phyloP scores from a whole-genome alignment of 2,797 vertebrate genomes.

The Borostomias antarcticus region DNA sequence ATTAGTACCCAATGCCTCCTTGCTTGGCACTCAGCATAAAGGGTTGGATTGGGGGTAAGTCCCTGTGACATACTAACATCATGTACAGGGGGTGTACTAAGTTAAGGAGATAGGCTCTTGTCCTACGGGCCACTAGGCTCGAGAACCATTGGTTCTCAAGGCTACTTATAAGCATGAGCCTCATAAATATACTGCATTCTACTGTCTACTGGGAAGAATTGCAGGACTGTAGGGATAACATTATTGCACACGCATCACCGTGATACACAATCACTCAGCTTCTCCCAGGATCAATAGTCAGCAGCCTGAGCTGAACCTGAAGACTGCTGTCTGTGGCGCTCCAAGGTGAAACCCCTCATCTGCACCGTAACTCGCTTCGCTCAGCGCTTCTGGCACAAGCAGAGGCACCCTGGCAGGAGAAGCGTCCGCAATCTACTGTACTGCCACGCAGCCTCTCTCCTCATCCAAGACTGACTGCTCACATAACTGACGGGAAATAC shows the following conservation, averaged over 20 bases:
- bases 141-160: neutral
- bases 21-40: too few species aligned
- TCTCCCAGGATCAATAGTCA: constrained; percentile 50
- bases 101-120: too few species aligned
- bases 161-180: neutral
- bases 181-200: constrained; percentile 10
- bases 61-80: too few species aligned
- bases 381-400: constrained; percentile 56
- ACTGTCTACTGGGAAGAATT: constrained; percentile 16
- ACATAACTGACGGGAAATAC: constrained; percentile 20
- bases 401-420: constrained; percentile 31
- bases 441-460: constrained; percentile 31
- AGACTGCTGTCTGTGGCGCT: constrained; percentile 34
- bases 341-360: constrained; percentile 61
- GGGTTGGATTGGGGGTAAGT: too few species aligned
- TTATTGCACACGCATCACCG: constrained; percentile 37
- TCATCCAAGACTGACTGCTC: constrained; percentile 8
- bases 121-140: too few species aligned
- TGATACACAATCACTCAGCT: constrained; percentile 34
- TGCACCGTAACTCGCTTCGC: constrained; percentile 43
- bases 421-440: too few species aligned
- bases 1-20: too few species aligned
- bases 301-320: constrained; percentile 25
- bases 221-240: neutral
- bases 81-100: too few species aligned